A percentile compares a stretch with the other conserved stretches of the same genome.
phyloP scores from a whole-genome alignment of 2,888 invertebrate genomes.

The Smittia sp. region DNA sequence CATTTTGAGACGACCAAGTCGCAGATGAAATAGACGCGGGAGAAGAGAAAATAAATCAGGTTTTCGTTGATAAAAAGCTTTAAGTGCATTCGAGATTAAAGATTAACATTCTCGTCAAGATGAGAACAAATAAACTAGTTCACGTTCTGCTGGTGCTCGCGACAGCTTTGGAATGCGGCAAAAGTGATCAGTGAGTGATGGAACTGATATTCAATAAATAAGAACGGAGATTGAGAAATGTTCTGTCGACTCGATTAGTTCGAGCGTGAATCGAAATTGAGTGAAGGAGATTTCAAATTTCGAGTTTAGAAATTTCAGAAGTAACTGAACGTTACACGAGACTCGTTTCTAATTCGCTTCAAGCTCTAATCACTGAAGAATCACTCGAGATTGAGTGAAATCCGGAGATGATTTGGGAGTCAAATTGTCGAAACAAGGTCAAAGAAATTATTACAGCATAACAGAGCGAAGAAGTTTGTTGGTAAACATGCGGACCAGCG shows the following conservation, averaged over 20 bases:
- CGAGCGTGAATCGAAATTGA: too few species aligned
- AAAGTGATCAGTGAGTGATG: slow-evolving; percentile 34
- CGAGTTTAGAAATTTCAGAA: too few species aligned
- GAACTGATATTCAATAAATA: too few species aligned
- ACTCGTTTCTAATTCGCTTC: too few species aligned
- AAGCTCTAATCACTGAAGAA: too few species aligned
- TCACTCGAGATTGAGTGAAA: background rate
- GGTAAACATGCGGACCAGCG: background rate
- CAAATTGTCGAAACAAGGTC: slow-evolving; percentile 22
- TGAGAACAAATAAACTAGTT: slow-evolving; percentile 32
- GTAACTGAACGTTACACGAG: too few species aligned
- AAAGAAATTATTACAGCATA: slow-evolving; percentile 13
- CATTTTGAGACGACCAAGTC: slow-evolving; percentile 22
- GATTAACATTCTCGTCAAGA: background rate
- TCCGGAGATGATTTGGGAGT: slow-evolving; percentile 31
- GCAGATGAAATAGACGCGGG: slow-evolving; percentile 16
- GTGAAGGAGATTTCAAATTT: too few species aligned
- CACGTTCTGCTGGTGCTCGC: slow-evolving; percentile 17
- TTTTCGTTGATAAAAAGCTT: background rate
- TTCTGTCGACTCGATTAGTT: too few species aligned
- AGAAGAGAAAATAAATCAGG: background rate
- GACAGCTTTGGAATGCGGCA: slow-evolving; percentile 15
- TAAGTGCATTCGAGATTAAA: slow-evolving; percentile 1
- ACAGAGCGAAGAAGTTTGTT: background rate
- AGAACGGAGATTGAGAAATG: too few species aligned